Evolutionary conservation across 2,888 invertebrate genomes (phyloP), one percentile per base, ranked within the genome.

Genomic region (Drosophila pegasa): DNA sequence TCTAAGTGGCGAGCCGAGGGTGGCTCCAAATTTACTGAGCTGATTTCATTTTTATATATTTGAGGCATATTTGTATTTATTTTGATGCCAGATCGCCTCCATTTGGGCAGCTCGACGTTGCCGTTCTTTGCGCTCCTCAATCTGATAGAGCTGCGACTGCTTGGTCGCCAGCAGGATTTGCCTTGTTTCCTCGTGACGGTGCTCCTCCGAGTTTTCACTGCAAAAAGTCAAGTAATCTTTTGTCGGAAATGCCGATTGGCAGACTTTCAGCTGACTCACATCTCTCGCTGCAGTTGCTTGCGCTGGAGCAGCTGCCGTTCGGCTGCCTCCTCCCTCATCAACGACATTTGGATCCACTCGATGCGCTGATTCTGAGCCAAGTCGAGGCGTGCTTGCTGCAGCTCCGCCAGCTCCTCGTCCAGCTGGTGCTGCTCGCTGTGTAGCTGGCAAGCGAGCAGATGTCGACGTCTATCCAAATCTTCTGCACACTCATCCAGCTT

Each of bases 131-230:
- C 70, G 67, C 41, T 89, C 80, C 37, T 79, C 77, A 16, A 85
- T 89, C 57, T 85, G 85, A 50, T 80, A 59, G 6, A 89, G 70
- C 5, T 85, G 85, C 2, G 80, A 75, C 25, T 61, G 68, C 3
- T 89, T 85, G 14, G 75, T 72, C 1, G 71, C 75, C 48, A 79
- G n/a, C 0, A 85, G 71, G 0, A 89, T 55, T 6, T 86, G 61
- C 10, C 61, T 80, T 0, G 83, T 75, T 51, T 80, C 75, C 86
- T 70, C 58, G 7, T 85, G 80, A 1, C 89, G 89, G 64, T 88
- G 62, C 7, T 55, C 68, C 38, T 87, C 75, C 0, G 80, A 82
- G 45, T 52, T 75, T 48, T 89, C 88, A 14, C 85, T 85, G 12
- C 0, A 48, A 37, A 29, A 6, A 6, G 0, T 8, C 0, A 14